phyloP scores from a whole-genome alignment of 2,113 vertebrate genomes.

The Cygnus atratus region DNA sequence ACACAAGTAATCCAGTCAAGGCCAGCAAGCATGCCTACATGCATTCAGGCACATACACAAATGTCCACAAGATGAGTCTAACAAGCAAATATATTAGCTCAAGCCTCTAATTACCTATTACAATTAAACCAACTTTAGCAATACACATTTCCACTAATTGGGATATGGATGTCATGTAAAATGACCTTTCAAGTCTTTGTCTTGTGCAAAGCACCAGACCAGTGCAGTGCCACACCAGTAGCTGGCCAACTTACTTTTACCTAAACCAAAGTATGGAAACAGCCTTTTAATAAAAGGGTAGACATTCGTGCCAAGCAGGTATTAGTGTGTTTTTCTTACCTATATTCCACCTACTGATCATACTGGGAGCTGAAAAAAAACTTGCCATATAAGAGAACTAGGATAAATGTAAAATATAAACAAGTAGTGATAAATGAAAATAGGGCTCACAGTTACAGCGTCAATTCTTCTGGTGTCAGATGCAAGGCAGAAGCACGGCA shows the following conservation, averaged over 20 bases:
- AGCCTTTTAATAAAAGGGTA: background rate
- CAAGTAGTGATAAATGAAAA: background rate
- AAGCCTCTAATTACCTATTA: background rate
- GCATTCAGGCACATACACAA: background rate
- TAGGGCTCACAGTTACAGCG: background rate
- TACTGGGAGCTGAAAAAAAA: background rate
- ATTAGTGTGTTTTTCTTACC: background rate
- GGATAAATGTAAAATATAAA: background rate
- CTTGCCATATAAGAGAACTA: background rate
- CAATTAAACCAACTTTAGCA: background rate
- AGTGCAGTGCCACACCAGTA: background rate
- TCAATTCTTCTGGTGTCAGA: background rate
- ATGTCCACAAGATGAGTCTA: background rate
- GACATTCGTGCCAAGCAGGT: background rate
- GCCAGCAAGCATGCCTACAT: background rate
- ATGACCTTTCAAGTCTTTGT: background rate
- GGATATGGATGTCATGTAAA: background rate
- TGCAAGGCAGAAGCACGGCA: background rate
- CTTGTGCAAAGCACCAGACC: background rate
- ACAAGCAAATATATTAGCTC: background rate
- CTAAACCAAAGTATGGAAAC: background rate
- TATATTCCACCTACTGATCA: background rate
- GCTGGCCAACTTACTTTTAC: background rate
- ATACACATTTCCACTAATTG: fast-evolving
- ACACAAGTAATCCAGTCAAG: background rate